Percentiles rank a stretch among this genome's conserved stretches.
These are phyloP conservation scores for Chanos chanos DNA, from an alignment of 2,797 vertebrate species.

Conservation along the genomic window DNA sequence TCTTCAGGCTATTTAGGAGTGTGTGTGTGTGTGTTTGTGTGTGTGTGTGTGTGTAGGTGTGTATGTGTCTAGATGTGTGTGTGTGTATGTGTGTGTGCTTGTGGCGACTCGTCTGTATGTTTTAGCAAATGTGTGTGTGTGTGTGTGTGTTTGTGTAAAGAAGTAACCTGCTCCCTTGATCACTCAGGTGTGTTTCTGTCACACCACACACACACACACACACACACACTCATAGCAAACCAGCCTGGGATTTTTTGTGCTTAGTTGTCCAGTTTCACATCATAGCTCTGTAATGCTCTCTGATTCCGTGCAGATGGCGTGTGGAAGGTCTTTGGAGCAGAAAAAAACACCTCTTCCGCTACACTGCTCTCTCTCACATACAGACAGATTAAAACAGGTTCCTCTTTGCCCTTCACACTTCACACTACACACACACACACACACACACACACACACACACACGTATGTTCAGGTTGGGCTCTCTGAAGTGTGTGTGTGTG, in stretches of 20 bases:
- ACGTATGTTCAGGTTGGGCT: neutral
- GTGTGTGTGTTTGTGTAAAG: neutral
- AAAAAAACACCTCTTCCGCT: neutral
- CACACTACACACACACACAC: too few relatives aligned
- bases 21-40: neutral
- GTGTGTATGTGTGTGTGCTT: neutral
- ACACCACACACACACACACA: neutral
- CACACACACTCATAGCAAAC: neutral
- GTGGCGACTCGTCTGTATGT: too few relatives aligned
- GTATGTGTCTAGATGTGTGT: neutral
- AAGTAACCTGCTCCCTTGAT: neutral
- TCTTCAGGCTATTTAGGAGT: neutral
- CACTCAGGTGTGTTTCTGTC: neutral
- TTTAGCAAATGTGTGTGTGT: too few relatives aligned
- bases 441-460: neutral
- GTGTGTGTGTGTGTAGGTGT: neutral
- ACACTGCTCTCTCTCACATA: constrained; percentile 5
- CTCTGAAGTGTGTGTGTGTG: neutral
- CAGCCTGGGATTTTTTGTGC: neutral
- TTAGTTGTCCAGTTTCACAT: constrained; percentile 6
- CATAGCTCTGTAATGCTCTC: neutral
- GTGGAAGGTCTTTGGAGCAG: constrained; percentile 1
- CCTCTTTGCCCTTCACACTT: too few relatives aligned
- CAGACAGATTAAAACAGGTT: too few relatives aligned
- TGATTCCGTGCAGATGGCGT: neutral